These are phyloP conservation scores for Scolopax mira DNA, from an alignment of 2,113 vertebrate species.

Conservation along the genomic window DNA sequence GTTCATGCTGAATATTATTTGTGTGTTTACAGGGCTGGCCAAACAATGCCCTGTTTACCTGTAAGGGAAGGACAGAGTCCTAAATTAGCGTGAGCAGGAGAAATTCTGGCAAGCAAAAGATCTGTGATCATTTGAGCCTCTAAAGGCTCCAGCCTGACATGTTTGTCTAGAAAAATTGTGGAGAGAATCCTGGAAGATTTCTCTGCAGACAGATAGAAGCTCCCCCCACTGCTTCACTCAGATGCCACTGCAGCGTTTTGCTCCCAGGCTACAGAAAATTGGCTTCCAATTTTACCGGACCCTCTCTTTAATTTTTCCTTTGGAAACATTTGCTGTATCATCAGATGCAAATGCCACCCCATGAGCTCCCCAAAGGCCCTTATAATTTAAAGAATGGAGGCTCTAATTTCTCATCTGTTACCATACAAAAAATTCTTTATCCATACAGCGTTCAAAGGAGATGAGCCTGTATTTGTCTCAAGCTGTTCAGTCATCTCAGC, in stretches of 20 bases:
- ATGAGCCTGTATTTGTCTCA: not conserved
- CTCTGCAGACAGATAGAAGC: not conserved
- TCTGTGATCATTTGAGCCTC: not conserved
- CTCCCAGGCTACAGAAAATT: not conserved
- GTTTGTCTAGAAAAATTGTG: not conserved
- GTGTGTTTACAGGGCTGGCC: not conserved
- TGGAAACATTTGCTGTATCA: not conserved
- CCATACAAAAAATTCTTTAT: not conserved
- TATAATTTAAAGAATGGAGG: not conserved
- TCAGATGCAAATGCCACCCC: not conserved
- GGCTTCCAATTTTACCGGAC: not conserved
- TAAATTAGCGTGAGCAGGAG: not conserved
- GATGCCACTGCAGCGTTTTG: not conserved
- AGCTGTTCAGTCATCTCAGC: not conserved
- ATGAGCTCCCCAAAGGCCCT: not conserved
- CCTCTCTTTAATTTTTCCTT: not conserved
- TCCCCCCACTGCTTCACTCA: not conserved
- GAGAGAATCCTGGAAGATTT: not conserved
- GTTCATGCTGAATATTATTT: not conserved
- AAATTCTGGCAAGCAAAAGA: not conserved
- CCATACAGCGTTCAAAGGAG: fast-evolving
- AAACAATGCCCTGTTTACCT: fast-evolving
- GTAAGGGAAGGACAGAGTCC: not conserved
- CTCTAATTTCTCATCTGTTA: not conserved
- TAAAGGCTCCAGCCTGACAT: fast-evolving